Evolutionary conservation across 30 jellyfish, hydroid and myxozoan species (phyloP).

Genomic region (Sanderia malayensis): DNA sequence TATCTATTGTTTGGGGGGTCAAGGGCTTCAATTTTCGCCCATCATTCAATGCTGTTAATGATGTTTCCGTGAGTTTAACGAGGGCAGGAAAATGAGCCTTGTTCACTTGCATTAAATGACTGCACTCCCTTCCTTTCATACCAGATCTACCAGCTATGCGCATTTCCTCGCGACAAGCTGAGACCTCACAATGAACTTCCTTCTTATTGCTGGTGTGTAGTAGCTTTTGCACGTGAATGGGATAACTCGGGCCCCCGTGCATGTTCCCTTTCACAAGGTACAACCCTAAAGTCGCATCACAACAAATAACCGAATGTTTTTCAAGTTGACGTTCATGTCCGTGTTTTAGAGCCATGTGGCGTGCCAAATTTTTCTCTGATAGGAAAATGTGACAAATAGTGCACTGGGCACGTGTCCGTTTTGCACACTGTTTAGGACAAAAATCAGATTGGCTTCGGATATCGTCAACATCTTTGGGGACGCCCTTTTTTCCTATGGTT

Average conservation of each 20-base stretch:
- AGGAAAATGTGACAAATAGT: neutral
- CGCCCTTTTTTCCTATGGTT: no score
- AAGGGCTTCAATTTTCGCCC: neutral
- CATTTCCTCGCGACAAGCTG: constrained; percentile 12
- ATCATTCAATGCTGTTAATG: neutral
- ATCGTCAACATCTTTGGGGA: no score
- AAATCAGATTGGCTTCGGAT: no score
- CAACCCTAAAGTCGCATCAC: constrained; percentile 17
- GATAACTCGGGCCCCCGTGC: constrained; percentile 38
- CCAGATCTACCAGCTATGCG: constrained; percentile 19
- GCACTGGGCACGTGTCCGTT: constrained; percentile 24
- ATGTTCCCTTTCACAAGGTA: constrained; percentile 15
- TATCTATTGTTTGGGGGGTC: neutral
- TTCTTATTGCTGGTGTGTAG: neutral
- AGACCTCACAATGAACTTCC: constrained; percentile 13
- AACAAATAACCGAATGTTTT: constrained; percentile 21
- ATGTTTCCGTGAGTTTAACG: neutral
- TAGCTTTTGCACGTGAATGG: constrained; percentile 31
- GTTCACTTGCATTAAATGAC: constrained; percentile 25
- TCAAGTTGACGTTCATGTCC: neutral
- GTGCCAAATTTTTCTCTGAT: neutral
- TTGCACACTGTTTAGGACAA: no score
- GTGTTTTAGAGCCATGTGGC: constrained; percentile 13
- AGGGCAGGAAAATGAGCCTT: constrained; percentile 21
- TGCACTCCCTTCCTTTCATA: constrained; percentile 41